Base-by-base conservation (phyloP, 2,797 vertebrate genomes). In the Rhinogobio ventralis region DNA sequence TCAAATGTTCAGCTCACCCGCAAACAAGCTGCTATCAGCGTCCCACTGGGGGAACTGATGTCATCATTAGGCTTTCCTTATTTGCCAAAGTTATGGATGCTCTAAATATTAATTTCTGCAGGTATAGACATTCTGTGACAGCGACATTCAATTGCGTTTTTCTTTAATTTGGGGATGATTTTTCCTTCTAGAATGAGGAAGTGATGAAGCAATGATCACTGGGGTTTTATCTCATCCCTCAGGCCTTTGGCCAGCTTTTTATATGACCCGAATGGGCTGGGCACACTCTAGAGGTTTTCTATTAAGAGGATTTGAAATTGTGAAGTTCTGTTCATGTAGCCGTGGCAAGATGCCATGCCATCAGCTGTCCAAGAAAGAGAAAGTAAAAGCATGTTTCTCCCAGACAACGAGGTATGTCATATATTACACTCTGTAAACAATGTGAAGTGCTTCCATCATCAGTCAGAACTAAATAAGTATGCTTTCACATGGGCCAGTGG, bases 241-340 rank as follows among this genome's bases (percentile, higher is more conserved):
- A 57, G 82, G 74, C 46, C 73, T 28, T n/a, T 7, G 57, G 53
- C 78, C 72, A 71, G 60, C n/a, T 64, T 28, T 68, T 57, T 64
- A 36, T 33, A 45, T 39, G 33, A 30, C 74, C 39, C 7, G 28
- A 46, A 62, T 77, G 72, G 71, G 67, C 28, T 33, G 77, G 28
- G 60, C 69, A 49, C 30, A 81, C 78, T n/a, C 81, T 62, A 20
- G 45, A 71, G 78, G 75, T 67, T 87, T 85, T 85, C 78, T 85
- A 66, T 72, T 78, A 79, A 45, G 60, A 87, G 23, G 62, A 78
- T 80, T 72, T 86, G 28, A 89, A 85, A 85, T 67, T 73, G n/a
- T 53, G 53, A 64, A 78, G 78, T 33, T 86, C 82, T 39, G 73
- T 79, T 86, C 83, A 80, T 72, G 79, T n/a, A 64, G 51, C 67